Evolutionary conservation across 2,888 invertebrate species (phyloP).

Genomic region (Drosophila differens): DNA sequence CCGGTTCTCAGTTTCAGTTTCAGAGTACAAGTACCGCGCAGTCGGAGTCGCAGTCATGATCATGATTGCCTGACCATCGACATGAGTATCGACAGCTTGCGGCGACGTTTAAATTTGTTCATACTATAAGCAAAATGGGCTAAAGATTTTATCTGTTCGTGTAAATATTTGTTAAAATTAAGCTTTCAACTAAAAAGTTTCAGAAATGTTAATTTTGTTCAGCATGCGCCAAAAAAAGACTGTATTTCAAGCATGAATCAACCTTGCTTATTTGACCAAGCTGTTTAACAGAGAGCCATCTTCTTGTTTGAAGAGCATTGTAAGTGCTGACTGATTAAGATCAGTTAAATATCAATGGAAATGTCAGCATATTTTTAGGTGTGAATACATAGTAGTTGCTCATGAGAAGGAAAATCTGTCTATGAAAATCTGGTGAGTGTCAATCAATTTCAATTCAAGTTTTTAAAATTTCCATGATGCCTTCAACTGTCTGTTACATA

Average conservation of each 20-base stretch:
- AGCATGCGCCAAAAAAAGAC: slow-evolving; percentile 25
- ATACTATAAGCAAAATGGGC: slow-evolving; percentile 68
- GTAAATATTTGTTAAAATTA: slow-evolving; percentile 80
- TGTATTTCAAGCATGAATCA: background rate
- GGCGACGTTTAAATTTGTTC: slow-evolving; percentile 77
- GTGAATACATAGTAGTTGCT: background rate
- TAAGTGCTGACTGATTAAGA: slow-evolving; percentile 3
- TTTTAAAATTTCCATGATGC: background rate
- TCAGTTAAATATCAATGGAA: background rate
- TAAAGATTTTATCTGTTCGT: slow-evolving; percentile 73
- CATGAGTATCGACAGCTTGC: slow-evolving; percentile 71
- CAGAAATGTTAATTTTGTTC: slow-evolving; percentile 43
- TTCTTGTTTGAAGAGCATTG: background rate
- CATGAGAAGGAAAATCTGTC: background rate
- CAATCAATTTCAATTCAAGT: background rate
- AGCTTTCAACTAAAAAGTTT: slow-evolving; percentile 74
- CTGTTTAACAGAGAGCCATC: background rate
- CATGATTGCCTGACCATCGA: slow-evolving; percentile 68
- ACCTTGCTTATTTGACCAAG: background rate
- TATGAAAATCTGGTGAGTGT: background rate
- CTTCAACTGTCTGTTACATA: background rate
- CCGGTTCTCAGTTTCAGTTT: slow-evolving; percentile 6
- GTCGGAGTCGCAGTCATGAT: slow-evolving; percentile 35
- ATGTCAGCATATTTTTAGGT: slow-evolving; percentile 46
- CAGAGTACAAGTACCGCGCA: slow-evolving; percentile 22